These are phyloP conservation scores for Chironomus striatipennis DNA, from an alignment of 1,140 invertebrate genomes.

Conservation along the genomic window DNA sequence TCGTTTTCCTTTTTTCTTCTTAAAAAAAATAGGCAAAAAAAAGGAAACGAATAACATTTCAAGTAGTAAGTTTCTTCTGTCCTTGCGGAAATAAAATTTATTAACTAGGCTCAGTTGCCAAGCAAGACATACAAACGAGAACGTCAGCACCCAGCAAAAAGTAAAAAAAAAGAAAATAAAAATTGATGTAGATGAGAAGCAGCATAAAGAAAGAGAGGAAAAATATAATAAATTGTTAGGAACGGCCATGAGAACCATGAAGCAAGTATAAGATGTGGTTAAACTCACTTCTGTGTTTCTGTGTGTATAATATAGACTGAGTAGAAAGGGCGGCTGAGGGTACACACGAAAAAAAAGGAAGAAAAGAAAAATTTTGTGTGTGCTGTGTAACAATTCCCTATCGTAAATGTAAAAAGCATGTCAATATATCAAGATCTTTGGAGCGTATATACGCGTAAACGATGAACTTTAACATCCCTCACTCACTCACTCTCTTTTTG, in stretches of 20 bases:
- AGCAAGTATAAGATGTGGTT: too few relatives aligned
- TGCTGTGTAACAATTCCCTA: constrained; percentile 9
- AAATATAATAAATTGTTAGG: neutral
- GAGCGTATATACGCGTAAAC: constrained; percentile 2
- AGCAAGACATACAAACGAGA: neutral
- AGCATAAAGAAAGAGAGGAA: neutral
- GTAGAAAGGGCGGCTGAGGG: neutral
- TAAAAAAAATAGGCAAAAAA: neutral
- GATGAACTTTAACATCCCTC: constrained; percentile 15
- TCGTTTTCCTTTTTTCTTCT: neutral
- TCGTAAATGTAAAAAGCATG: constrained; percentile 19
- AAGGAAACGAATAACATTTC: neutral
- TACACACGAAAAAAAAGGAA: neutral
- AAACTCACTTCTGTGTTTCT: too few relatives aligned
- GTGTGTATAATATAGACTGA: neutral
- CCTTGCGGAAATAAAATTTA: constrained; percentile 15
- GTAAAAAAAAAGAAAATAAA: too few relatives aligned
- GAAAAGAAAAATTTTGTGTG: neutral
- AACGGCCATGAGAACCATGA: neutral
- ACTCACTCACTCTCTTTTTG: neutral
- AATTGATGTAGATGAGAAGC: too few relatives aligned
- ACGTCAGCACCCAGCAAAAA: neutral
- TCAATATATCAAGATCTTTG: constrained; percentile 18
- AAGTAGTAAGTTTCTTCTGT: neutral
- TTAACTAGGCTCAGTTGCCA: constrained; percentile 17